These are phyloP conservation scores for Drosophila bunnanda DNA, from an alignment of 2,888 invertebrate species.

Conservation along the genomic window DNA sequence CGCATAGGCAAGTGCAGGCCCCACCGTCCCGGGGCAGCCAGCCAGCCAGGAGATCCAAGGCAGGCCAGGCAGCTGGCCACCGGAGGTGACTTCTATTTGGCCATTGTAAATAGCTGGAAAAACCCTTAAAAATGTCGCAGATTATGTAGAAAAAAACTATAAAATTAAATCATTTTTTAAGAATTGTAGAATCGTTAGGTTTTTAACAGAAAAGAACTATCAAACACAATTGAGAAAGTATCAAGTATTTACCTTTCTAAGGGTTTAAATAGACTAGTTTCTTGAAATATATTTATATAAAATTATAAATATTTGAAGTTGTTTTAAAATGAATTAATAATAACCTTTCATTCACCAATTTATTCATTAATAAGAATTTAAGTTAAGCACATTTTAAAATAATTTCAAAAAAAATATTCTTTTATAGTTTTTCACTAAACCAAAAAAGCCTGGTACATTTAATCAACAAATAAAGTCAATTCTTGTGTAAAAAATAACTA, in stretches of 20 bases:
- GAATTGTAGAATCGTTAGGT: no score
- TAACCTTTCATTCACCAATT: not conserved
- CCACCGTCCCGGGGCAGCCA: constrained; percentile 19
- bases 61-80: constrained; percentile 48
- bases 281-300: not conserved
- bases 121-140: constrained; percentile 12
- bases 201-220: no score
- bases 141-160: no score
- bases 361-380: not conserved
- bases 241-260: no score
- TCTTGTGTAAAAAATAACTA: no score
- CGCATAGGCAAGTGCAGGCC: constrained; percentile 77
- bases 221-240: no score
- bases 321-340: not conserved
- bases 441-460: not conserved
- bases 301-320: not conserved
- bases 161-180: not conserved
- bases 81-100: constrained; percentile 1
- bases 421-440: no score
- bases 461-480: not conserved
- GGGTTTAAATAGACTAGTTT: not conserved
- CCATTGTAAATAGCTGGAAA: not conserved
- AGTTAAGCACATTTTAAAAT: not conserved
- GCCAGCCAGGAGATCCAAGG: constrained; percentile 17
- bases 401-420: no score